A percentile compares a stretch with the other conserved stretches of the same genome.
These are phyloP conservation scores for Bombylius major DNA, from an alignment of 2,888 invertebrate species.

Conservation along the genomic window DNA sequence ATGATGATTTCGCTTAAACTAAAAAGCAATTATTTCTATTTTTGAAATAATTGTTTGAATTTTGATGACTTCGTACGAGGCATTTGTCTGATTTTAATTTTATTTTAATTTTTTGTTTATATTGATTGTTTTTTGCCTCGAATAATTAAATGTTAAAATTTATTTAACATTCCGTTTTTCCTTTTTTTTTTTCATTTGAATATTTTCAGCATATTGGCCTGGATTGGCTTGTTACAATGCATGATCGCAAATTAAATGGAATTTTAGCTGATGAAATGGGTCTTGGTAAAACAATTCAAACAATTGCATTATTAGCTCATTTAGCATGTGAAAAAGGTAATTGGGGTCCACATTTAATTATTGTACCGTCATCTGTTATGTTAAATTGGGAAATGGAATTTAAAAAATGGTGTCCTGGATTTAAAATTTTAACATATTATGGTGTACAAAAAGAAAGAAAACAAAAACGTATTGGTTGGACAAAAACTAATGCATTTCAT, in stretches of 20 bases:
- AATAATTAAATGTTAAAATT: not conserved
- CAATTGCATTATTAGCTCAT: constrained; percentile 86
- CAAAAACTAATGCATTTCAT: constrained; percentile 96
- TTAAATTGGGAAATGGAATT: constrained; percentile 99
- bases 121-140: not conserved
- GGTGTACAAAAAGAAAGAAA: constrained; percentile 93
- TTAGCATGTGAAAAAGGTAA: constrained; percentile 75
- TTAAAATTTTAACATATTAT: constrained; percentile 97
- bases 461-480: constrained; percentile 87
- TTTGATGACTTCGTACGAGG: constrained; percentile 3
- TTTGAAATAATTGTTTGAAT: constrained; percentile 4
- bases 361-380: constrained; percentile 99
- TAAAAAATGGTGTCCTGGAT: constrained; percentile 99
- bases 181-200: not conserved
- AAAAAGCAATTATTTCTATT: constrained; percentile 6
- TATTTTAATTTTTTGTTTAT: not conserved
- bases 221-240: constrained; percentile 95
- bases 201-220: constrained; percentile 71
- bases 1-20: constrained; percentile 5
- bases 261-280: constrained; percentile 97
- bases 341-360: constrained; percentile 98
- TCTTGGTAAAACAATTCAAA: constrained; percentile 93
- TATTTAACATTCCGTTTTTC: not conserved
- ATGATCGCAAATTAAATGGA: constrained; percentile 87
- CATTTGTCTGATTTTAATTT: constrained; percentile 8